A percentile compares a stretch with the other conserved stretches of the same genome.
Conservation (phyloP, 2,888 invertebrate genomes). For the Idaea aversata region DNA sequence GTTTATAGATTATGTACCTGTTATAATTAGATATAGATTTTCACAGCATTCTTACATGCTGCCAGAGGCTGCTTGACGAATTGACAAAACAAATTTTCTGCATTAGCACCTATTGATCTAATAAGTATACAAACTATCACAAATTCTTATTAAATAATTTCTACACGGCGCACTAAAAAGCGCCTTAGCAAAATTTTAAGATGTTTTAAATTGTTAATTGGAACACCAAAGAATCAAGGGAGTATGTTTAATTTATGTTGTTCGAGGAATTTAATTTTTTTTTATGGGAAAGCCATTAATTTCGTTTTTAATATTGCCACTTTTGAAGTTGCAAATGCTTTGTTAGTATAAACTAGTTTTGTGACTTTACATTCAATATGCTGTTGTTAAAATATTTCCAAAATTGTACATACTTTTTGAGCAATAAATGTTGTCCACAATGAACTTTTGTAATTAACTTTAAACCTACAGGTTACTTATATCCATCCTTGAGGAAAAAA, state of each 20-base stretch:
- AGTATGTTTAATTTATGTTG: background rate
- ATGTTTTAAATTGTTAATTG: background rate
- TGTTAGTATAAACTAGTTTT: background rate
- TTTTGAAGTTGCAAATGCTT: background rate
- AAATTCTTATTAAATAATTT: background rate
- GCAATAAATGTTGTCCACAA: conserved; percentile 33
- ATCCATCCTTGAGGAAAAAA: background rate
- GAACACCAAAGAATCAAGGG: background rate
- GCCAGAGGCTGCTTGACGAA: background rate
- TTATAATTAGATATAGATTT: background rate
- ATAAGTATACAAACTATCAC: background rate
- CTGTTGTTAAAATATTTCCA: conserved; percentile 9
- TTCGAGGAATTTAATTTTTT: background rate
- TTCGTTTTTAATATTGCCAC: background rate
- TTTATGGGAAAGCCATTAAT: background rate
- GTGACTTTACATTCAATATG: conserved; percentile 16
- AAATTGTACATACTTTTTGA: conserved; percentile 27
- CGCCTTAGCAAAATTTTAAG: background rate
- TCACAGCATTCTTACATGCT: conserved; percentile 1
- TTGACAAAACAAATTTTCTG: background rate
- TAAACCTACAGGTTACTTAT: background rate
- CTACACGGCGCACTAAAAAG: no score
- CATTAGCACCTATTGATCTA: background rate
- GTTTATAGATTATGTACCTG: background rate
- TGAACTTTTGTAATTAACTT: conserved; percentile 6